Evolutionary conservation across 1,140 invertebrate genomes (phyloP), one percentile per base, ranked within the genome.

Genomic region (Schlechtendalia chinensis): DNA sequence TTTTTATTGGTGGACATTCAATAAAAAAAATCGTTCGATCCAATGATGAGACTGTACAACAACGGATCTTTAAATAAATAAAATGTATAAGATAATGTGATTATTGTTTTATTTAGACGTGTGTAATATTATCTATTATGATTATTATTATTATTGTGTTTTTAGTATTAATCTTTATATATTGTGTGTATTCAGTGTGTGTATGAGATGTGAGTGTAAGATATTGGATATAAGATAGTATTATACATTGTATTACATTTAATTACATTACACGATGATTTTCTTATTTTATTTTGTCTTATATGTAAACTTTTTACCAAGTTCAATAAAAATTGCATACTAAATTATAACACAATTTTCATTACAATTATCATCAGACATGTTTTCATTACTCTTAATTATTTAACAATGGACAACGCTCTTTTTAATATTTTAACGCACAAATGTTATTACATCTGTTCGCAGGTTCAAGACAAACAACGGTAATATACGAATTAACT

Each of bases 401-500:
- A 39, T 71, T 71, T 71, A 17, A 6, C 22, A 19, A 53, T 12
- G n/a, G 4, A 3, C 24, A 50, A 72, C 3, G 50, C 8, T 53
- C 53, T 54, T 22, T 54, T 72, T 3, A 29, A 29, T 29, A 72
- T 72, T 53, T 11, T 72, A 72, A 72, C 69, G 24, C 19, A 72
- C 47, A 17, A 12, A 45, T 50, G 47, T 29, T 29, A 10, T 72
- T 54, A 53, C 32, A 29, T 79, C 1, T 79, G 75, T 79, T 79
- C 58, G 16, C 75, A 79, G 75, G 58, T 79, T 63, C 75, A 79
- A 79, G 75, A 79, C 16, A 79, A 79, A 79, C 58, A 19, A 79
- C 56, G 61, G 47, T 79, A 79, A 79, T 27, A 72, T 11, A 39
- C 32, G 32, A 11, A 50, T 45, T 74, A 74, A 54, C 53, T 74